Percentiles rank a stretch among this genome's conserved stretches.
phyloP scores from a whole-genome alignment of 2,113 vertebrate genomes.

The Megaleporinus macrocephalus region DNA sequence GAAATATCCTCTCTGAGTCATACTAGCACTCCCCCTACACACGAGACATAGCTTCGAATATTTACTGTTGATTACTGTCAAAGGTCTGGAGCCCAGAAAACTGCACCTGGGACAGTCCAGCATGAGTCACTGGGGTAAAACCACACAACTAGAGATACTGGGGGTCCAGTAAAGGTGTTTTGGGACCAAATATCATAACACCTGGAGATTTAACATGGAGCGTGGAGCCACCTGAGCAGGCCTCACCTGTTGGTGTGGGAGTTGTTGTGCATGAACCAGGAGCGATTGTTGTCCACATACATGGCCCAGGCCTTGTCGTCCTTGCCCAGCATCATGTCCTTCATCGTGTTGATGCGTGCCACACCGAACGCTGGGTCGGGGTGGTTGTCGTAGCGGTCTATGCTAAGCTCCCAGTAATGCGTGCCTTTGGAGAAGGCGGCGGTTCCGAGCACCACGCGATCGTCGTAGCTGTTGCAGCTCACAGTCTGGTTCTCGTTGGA shows the following conservation, averaged over 20 bases:
- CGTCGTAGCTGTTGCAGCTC: constrained; percentile 94
- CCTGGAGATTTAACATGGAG: too few species aligned
- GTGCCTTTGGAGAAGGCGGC: constrained; percentile 94
- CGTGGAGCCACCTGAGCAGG: constrained; percentile 58
- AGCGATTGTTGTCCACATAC: constrained; percentile 99
- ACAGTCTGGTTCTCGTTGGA: constrained; percentile 95
- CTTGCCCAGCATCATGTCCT: constrained; percentile 98
- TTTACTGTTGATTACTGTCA: too few species aligned
- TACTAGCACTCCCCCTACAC: too few species aligned
- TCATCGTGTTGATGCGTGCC: constrained; percentile 90
- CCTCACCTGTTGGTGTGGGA: constrained; percentile 92
- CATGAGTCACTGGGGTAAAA: too few species aligned
- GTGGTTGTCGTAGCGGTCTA: constrained; percentile 98
- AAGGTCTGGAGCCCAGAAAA: too few species aligned
- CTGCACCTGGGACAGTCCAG: too few species aligned
- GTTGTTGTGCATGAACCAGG: constrained; percentile 99
- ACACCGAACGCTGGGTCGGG: constrained; percentile 96
- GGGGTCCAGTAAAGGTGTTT: too few species aligned
- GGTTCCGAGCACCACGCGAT: constrained; percentile 93
- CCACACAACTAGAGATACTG: too few species aligned
- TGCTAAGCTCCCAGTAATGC: constrained; percentile 94
- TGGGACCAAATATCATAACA: too few species aligned
- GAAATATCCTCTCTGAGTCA: too few species aligned
- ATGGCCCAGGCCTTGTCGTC: constrained; percentile 98
- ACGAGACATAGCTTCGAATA: too few species aligned